Conservation (phyloP, 2,888 invertebrate species). For the Aspidiotus rigidus region DNA sequence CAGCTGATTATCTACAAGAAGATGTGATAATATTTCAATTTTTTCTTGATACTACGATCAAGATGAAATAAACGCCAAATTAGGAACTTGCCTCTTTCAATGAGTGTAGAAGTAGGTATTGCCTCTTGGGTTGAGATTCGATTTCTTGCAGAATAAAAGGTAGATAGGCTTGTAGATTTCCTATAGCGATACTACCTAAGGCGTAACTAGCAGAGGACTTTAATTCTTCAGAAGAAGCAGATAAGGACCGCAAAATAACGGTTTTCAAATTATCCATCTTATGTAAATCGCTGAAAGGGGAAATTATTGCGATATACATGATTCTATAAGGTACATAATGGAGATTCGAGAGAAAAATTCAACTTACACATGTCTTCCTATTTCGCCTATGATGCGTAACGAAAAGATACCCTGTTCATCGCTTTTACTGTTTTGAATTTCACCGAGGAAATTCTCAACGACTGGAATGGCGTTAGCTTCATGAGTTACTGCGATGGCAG, state of each 20-base stretch:
- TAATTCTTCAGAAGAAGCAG: conserved; percentile 87
- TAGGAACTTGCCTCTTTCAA: conserved; percentile 71
- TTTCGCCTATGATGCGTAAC: conserved; percentile 89
- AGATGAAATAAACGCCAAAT: not conserved
- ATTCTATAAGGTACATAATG: too few relatives aligned
- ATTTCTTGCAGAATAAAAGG: conserved; percentile 92
- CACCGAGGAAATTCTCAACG: conserved; percentile 58
- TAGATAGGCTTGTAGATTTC: conserved; percentile 84
- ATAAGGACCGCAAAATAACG: conserved; percentile 76
- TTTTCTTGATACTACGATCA: not conserved
- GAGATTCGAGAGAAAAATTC: not conserved
- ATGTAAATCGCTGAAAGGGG: conserved; percentile 60
- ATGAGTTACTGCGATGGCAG: conserved; percentile 78
- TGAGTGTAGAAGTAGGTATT: conserved; percentile 91
- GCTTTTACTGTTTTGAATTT: conserved; percentile 58
- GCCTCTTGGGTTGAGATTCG: conserved; percentile 84
- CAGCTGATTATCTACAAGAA: conserved; percentile 67
- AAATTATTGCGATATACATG: not conserved
- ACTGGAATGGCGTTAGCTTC: conserved; percentile 58
- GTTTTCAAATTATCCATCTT: conserved; percentile 64
- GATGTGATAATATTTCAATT: not conserved
- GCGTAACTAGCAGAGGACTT: conserved; percentile 97
- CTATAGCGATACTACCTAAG: conserved; percentile 89
- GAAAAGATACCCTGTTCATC: conserved; percentile 87
- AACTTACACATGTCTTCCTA: conserved; percentile 82